phyloP scores from a whole-genome alignment of 2,888 invertebrate species.

The Nephrotoma guestfalica region DNA sequence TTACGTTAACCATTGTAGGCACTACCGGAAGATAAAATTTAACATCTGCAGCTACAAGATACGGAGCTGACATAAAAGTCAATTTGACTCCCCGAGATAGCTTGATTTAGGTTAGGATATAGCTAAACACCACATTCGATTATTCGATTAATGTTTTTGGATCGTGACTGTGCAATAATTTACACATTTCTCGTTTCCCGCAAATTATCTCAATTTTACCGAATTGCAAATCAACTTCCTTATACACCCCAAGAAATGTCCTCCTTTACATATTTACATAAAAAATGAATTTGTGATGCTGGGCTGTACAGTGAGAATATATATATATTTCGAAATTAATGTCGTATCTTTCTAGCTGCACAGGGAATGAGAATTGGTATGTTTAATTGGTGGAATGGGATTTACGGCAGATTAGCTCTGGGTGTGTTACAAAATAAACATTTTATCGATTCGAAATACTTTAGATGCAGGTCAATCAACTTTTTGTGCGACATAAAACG shows the following conservation, averaged over 20 bases:
- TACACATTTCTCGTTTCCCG: neutral
- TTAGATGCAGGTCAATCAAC: neutral
- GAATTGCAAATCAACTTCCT: neutral
- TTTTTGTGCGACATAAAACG: neutral
- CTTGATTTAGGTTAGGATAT: too few relatives aligned
- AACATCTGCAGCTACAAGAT: too few relatives aligned
- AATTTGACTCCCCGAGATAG: too few relatives aligned
- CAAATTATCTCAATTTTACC: neutral
- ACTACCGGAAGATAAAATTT: too few relatives aligned
- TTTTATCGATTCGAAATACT: neutral
- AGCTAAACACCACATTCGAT: neutral
- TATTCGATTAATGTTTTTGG: neutral
- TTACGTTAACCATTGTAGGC: too few relatives aligned
- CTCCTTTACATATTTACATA: neutral
- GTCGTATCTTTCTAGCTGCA: neutral
- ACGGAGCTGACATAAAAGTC: too few relatives aligned
- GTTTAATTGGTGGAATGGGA: neutral
- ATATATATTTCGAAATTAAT: neutral
- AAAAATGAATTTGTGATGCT: neutral
- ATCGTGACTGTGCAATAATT: neutral
- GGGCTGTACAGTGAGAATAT: neutral
- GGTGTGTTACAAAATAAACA: neutral
- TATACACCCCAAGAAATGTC: neutral
- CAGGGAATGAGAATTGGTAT: neutral
- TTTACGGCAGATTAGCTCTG: neutral